These are phyloP conservation scores for Sylvietta virens DNA, from an alignment of 2,113 vertebrate genomes.

Conservation along the genomic window DNA sequence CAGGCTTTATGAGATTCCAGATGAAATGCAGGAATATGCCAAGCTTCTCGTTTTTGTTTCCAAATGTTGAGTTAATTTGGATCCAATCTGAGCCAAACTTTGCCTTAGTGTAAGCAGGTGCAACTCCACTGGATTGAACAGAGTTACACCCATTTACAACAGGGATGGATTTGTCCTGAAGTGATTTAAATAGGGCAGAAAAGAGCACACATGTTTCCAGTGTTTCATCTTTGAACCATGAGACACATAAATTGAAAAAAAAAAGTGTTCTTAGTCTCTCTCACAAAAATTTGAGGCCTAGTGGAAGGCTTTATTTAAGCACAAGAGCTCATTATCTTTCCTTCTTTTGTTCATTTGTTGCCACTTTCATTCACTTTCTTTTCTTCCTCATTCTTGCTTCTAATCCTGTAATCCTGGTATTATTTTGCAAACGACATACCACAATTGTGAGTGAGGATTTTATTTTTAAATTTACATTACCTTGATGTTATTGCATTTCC, in stretches of 20 bases:
- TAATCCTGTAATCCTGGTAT: background rate
- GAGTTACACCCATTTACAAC: slow-evolving; percentile 29
- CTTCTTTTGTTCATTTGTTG: background rate
- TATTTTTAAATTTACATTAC: background rate
- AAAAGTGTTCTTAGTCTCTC: background rate
- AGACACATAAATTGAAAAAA: background rate
- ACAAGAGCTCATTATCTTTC: background rate
- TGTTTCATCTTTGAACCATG: slow-evolving; percentile 10
- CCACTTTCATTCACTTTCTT: background rate
- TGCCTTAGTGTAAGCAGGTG: slow-evolving; percentile 1
- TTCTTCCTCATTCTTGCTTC: background rate
- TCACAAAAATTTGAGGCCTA: background rate
- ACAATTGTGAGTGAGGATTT: background rate
- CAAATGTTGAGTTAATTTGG: slow-evolving; percentile 48
- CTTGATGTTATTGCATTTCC: background rate
- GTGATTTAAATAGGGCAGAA: slow-evolving; percentile 27
- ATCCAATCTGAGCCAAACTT: slow-evolving; percentile 19
- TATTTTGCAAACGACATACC: background rate
- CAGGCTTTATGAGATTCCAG: background rate
- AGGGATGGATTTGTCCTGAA: slow-evolving; percentile 9
- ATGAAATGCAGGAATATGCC: slow-evolving; percentile 27
- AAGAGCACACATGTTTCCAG: slow-evolving; percentile 31
- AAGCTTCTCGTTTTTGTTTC: slow-evolving; percentile 22
- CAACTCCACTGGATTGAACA: slow-evolving; percentile 5
- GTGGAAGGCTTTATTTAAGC: background rate